Evolutionary conservation across 2,797 vertebrate species (phyloP), one percentile per base, ranked within the genome.

Genomic region (Muraenolepis orangiensis): DNA sequence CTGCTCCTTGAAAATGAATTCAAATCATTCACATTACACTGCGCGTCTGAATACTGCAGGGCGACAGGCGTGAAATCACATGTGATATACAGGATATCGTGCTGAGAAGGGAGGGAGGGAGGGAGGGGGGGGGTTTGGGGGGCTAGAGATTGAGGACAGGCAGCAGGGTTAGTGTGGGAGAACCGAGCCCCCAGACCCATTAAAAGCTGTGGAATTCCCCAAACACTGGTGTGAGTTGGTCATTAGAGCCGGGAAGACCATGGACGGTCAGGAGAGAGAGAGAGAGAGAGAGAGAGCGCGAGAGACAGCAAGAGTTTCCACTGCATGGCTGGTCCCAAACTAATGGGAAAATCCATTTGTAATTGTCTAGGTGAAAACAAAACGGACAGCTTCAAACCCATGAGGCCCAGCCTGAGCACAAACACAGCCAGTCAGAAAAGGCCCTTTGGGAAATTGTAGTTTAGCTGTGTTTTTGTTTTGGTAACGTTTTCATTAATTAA

Each of bases 291-390:
- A n/a, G n/a, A n/a, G n/a, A n/a, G 5, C n/a, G n/a, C n/a, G 20
- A 23, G 51, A 8, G 81, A 16, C 28, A 11, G 76, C 5, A 6
- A 71, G 74, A n/a, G 67, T 74, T 84, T 73, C 74, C 42, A 46
- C 80, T 80, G 86, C 84, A 87, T 88, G 85, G 87, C 83, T 89
- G 85, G 79, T 73, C 81, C 79, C 66, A 89, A 87, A 82, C 29
- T 80, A 86, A 87, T 90, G 91, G 84, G 81, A 80, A 89, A 90
- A 86, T 91, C 81, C 76, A 85, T 89, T 87, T 76, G 57, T 86
- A 83, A 87, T 89, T 88, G 85, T 88, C 80, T 64, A 46, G 77
- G 76, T 84, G 72, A 89, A 90, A 90, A 87, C 76, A 32, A 81
- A 87, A 74, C 76, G 72, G 78, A 40, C 77, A 75, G 69, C 42